A percentile compares a stretch with the other conserved stretches of the same genome.
phyloP scores from a whole-genome alignment of 2,888 invertebrate genomes.

The Carabus problematicus region DNA sequence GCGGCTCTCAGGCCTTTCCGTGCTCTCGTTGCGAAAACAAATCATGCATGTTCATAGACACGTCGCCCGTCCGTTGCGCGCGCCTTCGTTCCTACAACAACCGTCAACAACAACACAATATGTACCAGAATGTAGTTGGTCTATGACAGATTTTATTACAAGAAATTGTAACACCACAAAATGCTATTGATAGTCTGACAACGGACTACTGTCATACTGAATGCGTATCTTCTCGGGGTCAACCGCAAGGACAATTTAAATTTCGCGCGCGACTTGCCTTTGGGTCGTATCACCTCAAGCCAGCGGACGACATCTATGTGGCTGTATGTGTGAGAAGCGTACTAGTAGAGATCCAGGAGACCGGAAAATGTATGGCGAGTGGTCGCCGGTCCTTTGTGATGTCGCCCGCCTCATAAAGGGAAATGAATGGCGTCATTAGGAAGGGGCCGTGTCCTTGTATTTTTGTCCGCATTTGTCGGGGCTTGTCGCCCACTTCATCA shows the following conservation, averaged over 20 bases:
- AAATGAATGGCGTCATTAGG: constrained; percentile 61
- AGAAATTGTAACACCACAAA: constrained; percentile 42
- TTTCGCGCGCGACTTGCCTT: constrained; percentile 24
- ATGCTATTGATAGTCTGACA: constrained; percentile 54
- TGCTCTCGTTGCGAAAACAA: background rate
- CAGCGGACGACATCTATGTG: constrained; percentile 17
- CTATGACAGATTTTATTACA: background rate
- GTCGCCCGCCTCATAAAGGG: constrained; percentile 58
- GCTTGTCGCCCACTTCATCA: constrained; percentile 59
- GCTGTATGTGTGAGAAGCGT: constrained; percentile 24
- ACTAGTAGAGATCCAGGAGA: constrained; percentile 50
- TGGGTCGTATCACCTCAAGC: background rate
- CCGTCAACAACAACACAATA: background rate
- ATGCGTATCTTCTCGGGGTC: constrained; percentile 37
- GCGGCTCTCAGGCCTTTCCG: background rate
- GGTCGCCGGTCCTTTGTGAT: constrained; percentile 57
- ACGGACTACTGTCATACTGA: constrained; percentile 17
- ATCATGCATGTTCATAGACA: background rate
- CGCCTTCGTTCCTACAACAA: background rate
- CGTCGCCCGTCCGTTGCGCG: background rate
- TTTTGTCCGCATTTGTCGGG: constrained; percentile 60
- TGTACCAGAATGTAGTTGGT: no score
- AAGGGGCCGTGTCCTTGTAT: constrained; percentile 58
- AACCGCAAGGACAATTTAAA: constrained; percentile 33
- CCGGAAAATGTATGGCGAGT: constrained; percentile 55